Base-by-base conservation (phyloP, 2,113 vertebrate species). In the Uria lomvia region DNA sequence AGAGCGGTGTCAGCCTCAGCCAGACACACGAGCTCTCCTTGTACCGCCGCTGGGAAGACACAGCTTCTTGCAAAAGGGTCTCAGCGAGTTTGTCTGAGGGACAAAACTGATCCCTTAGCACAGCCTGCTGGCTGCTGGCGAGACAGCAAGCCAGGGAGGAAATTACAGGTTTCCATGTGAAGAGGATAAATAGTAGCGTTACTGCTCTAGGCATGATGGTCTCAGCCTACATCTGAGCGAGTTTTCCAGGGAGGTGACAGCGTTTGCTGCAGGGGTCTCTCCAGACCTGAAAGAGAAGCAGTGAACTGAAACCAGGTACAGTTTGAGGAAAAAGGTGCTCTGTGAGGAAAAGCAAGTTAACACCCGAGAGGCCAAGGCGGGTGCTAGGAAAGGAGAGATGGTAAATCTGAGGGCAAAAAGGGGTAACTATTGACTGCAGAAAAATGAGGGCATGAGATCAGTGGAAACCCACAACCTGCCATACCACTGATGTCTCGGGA, bases 41-140 rank as follows among this genome's bases (percentile, higher is more conserved):
- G 49, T 15, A 7, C 7, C 2, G 80, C 40, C 0, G 4, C 9
- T n/a, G 34, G 83, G 72, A 75, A 82, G 86, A 27, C 27, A 12
- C 36, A 10, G 58, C 70, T 36, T 9, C 38, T 27, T n/a, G 72
- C 13, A 24, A 71, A 32, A 1, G 1, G 3, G 6, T 10, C 42
- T 50, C 71, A 3, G 50, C 5, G 23, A 47, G 6, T 4, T 62
- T 10, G 73, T 49, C 63, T 67, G 50, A 27, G 4, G 14, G 38
- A 22, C 52, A 81, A 92, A 94, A 88, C 5, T 58, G 59, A 45
- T 95, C 85, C 42, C 50, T 68, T 36, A 93, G 97, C 94, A 74
- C 97, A 92, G 55, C 93, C 97, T 96, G 88, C 89, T 85, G 97
- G 94, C 49, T 79, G 78, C 17, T 13, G 26, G 50, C 3, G 38